Conservation (phyloP, 1,140 invertebrate species). For the Popillia japonica region DNA sequence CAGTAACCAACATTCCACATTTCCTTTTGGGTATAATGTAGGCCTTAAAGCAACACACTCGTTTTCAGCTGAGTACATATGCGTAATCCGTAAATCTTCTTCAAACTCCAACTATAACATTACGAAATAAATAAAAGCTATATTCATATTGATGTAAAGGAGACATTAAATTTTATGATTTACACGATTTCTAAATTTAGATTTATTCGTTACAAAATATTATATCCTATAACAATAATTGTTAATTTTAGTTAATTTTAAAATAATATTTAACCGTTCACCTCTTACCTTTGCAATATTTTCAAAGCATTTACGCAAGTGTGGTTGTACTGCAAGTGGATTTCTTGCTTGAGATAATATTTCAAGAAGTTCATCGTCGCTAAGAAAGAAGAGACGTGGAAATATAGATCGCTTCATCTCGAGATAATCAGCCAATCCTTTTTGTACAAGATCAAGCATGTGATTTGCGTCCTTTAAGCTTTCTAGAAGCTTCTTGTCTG, state of each 20-base stretch:
- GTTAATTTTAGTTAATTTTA: too few relatives aligned
- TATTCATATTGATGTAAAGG: background rate
- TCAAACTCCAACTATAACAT: constrained; percentile 71
- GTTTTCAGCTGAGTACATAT: constrained; percentile 81
- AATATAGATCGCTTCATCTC: constrained; percentile 76
- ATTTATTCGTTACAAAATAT: too few relatives aligned
- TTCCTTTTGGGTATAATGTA: constrained; percentile 73
- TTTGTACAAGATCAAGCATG: constrained; percentile 73
- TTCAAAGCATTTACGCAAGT: constrained; percentile 83
- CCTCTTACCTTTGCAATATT: constrained; percentile 72
- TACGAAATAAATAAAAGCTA: background rate
- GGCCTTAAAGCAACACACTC: constrained; percentile 73
- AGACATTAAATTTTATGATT: too few relatives aligned
- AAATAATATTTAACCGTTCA: too few relatives aligned
- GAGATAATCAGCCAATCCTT: constrained; percentile 77
- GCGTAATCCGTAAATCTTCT: constrained; percentile 72
- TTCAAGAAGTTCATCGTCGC: constrained; percentile 80
- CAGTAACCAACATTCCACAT: constrained; percentile 82
- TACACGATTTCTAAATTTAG: too few relatives aligned
- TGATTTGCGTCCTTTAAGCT: constrained; percentile 73
- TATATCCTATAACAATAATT: too few relatives aligned
- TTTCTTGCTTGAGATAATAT: constrained; percentile 79
- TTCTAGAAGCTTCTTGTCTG: constrained; percentile 70
- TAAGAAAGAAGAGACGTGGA: constrained; percentile 80
- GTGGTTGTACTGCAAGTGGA: constrained; percentile 78